Evolutionary conservation across 2,888 invertebrate genomes (phyloP).

Genomic region (Tipula lateralis): DNA sequence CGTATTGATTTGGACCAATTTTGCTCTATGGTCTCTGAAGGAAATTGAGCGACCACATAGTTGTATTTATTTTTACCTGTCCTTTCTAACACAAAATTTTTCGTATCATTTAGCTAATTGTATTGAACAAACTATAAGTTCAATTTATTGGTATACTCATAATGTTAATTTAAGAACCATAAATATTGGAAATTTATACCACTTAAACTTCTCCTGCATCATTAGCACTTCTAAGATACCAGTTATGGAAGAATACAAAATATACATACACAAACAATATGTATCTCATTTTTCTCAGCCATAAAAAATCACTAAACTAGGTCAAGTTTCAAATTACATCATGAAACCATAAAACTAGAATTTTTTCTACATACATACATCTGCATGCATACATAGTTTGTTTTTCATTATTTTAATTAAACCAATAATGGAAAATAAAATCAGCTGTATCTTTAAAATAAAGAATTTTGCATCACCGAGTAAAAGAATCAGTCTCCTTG

Average conservation of each 20-base stretch:
- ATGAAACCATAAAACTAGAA: slow-evolving; percentile 11
- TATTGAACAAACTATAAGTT: no score
- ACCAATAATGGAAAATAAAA: not conserved
- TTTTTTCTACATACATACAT: not conserved
- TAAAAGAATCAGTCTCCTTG: not conserved
- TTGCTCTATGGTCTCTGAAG: no score
- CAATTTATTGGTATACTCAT: no score
- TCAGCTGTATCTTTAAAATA: not conserved
- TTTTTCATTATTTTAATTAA: not conserved
- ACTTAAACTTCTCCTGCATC: no score
- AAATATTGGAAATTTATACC: no score
- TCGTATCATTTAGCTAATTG: no score
- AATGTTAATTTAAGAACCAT: no score
- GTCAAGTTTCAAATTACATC: not conserved
- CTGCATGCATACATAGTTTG: not conserved
- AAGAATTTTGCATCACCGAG: not conserved
- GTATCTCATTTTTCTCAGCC: not conserved
- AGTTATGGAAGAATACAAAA: not conserved
- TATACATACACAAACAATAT: not conserved
- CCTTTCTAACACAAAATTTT: no score
- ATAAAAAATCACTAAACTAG: not conserved
- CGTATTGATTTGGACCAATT: no score
- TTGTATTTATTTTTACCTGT: no score
- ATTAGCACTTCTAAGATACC: no score
- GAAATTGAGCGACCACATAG: no score